Evolutionary conservation across 2,113 vertebrate genomes (phyloP), one percentile per base, ranked within the genome.

Genomic region (Thinocorus orbignyianus): DNA sequence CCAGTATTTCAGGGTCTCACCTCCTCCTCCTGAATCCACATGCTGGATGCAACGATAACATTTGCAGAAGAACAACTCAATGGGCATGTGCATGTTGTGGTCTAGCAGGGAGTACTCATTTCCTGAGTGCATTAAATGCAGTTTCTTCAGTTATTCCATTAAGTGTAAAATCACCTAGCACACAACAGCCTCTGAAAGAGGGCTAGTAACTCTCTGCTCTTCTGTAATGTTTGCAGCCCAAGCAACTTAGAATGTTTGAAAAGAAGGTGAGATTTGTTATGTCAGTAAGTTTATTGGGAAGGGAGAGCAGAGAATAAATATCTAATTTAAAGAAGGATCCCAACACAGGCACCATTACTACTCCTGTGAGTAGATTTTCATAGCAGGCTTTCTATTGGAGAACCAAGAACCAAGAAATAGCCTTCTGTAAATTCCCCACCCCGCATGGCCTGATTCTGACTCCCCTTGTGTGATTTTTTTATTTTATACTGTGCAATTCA

Each of bases 71-170:
- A 58, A 55, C 24, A 94, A 26, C 18, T 66, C 55, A 22, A 28
- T 13, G 51, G 78, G 41, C 41, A 9, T 35, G 44, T 54, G 41
- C 3, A 0, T 51, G 49, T 77, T 71, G 39, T 42, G 22, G 33
- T 81, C 85, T 66, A 64, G 46, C 71, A 83, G n/a, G 13, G 42
- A 62, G 55, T 60, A 86, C n/a, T 96, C 4, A 60, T 69, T 90
- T 90, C 37, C 78, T 26, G 11, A 51, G 18, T 41, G 44, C 31
- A 42, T 19, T 35, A 87, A 66, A 49, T 62, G 49, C 25, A 58
- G 9, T 82, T 90, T 85, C 68, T 62, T 81, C 44, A 60, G 35
- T 44, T 80, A 77, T 15, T 16, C 28, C 28, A 82, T 17, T 28
- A 54, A 41, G 22, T 26, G 16, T 65, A 86, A 96, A 95, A 93